Conservation (phyloP, 2,113 vertebrate genomes). For the Bostrychus sinensis region DNA sequence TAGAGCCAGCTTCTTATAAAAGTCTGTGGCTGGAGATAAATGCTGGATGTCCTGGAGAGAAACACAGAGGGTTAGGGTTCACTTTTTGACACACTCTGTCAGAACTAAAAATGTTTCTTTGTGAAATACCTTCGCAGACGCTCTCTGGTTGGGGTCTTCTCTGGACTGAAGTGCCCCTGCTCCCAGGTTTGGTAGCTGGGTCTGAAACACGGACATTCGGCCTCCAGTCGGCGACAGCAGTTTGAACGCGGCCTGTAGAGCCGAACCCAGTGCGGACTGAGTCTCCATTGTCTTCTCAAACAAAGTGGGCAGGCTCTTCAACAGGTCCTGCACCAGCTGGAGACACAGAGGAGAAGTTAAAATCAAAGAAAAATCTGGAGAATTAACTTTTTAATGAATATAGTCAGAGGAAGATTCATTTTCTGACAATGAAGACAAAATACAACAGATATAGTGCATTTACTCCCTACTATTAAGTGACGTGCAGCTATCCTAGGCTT, state of each 20-base stretch:
- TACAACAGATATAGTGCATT: too few relatives aligned
- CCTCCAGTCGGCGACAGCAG: constrained; percentile 94
- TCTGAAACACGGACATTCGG: constrained; percentile 94
- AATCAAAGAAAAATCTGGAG: too few relatives aligned
- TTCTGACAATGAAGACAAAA: too few relatives aligned
- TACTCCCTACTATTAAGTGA: too few relatives aligned
- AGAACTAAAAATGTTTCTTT: too few relatives aligned
- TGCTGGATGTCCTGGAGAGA: constrained; percentile 87
- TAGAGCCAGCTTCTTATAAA: constrained; percentile 97
- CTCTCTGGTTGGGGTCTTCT: constrained; percentile 92
- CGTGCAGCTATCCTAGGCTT: too few relatives aligned
- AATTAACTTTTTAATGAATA: too few relatives aligned
- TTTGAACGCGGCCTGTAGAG: constrained; percentile 93
- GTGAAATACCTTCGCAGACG: constrained; percentile 86
- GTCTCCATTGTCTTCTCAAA: constrained; percentile 95
- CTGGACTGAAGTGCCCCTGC: constrained; percentile 89
- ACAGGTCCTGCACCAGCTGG: constrained; percentile 92
- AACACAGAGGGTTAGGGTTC: background rate
- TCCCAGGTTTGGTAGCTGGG: constrained; percentile 92
- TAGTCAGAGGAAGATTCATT: too few relatives aligned
- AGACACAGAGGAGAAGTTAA: constrained; percentile 17
- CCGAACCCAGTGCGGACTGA: constrained; percentile 92
- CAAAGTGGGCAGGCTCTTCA: constrained; percentile 90
- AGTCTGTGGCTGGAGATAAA: constrained; percentile 93
- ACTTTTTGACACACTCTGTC: background rate